phyloP scores from a whole-genome alignment of 2,113 vertebrate species.

The Enhydra lutris region DNA sequence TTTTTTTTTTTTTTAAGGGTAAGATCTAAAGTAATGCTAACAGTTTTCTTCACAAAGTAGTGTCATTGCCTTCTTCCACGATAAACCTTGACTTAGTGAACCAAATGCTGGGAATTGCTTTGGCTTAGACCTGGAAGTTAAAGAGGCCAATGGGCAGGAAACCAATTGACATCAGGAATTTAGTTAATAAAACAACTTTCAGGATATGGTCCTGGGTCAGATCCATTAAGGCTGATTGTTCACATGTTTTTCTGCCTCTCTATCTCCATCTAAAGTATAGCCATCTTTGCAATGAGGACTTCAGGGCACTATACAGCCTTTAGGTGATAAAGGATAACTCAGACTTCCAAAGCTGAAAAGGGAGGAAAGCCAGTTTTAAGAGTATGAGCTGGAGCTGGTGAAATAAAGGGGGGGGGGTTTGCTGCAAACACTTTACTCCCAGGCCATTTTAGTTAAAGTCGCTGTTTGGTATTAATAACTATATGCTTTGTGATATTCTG shows the following conservation, averaged over 20 bases:
- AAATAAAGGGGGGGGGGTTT: conserved; percentile 5
- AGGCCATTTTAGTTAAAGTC: conserved; percentile 22
- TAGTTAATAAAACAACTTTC: conserved; percentile 55
- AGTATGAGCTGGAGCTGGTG: neutral
- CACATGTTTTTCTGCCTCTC: neutral
- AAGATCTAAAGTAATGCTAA: neutral
- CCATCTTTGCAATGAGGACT: neutral
- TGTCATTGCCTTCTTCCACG: neutral
- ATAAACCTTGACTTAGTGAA: conserved; percentile 35
- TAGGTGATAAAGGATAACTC: neutral
- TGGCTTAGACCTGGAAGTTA: conserved; percentile 22
- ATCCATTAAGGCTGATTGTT: conserved; percentile 48
- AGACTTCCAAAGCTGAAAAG: conserved; percentile 3
- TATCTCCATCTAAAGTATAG: neutral
- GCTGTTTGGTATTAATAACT: conserved; percentile 25
- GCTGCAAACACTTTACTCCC: neutral
- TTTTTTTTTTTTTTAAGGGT: neutral
- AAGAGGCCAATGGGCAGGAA: conserved; percentile 17
- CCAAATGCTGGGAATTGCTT: conserved; percentile 33
- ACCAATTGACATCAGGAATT: conserved; percentile 13
- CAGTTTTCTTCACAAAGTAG: neutral
- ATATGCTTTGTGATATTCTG: neutral
- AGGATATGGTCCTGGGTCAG: conserved; percentile 16
- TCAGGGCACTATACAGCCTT: neutral
- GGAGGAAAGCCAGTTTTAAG: neutral